Evolutionary conservation across 1,140 invertebrate species (phyloP).

Genomic region (Apis laboriosa): DNA sequence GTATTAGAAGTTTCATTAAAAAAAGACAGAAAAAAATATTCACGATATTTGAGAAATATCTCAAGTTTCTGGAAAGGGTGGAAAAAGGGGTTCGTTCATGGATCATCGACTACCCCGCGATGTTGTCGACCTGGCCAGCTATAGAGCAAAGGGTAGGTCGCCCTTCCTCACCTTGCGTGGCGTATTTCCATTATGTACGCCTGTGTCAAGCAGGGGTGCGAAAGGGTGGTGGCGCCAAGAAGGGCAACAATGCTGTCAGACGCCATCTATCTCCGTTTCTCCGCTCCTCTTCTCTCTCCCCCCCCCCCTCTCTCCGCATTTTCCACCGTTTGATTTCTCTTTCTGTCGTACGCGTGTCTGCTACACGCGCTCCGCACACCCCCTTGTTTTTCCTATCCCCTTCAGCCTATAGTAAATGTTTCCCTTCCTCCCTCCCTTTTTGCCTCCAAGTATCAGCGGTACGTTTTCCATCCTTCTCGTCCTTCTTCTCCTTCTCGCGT

Average conservation of each 20-base stretch:
- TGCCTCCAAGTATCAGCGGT: neutral
- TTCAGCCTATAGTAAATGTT: neutral
- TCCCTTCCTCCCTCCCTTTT: neutral
- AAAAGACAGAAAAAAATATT: too few species aligned
- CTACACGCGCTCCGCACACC: neutral
- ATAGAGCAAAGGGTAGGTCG: constrained; percentile 60
- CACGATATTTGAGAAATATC: too few species aligned
- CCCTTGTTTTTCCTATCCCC: constrained; percentile 41
- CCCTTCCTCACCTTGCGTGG: constrained; percentile 55
- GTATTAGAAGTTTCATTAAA: too few species aligned
- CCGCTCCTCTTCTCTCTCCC: too few species aligned
- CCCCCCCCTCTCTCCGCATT: neutral
- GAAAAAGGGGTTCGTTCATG: constrained; percentile 34
- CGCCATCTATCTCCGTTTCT: neutral
- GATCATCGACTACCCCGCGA: constrained; percentile 30
- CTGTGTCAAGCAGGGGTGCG: constrained; percentile 43
- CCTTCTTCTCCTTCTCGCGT: neutral
- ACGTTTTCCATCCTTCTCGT: too few species aligned
- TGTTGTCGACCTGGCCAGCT: constrained; percentile 42
- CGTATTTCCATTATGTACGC: constrained; percentile 58
- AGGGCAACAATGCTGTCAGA: constrained; percentile 63
- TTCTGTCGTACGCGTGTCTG: neutral
- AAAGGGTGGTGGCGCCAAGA: constrained; percentile 55
- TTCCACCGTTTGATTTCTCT: constrained; percentile 37
- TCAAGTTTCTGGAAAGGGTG: too few species aligned